These are phyloP conservation scores for Brienomyrus longianalis DNA, from an alignment of 2,113 vertebrate species.

Conservation along the genomic window DNA sequence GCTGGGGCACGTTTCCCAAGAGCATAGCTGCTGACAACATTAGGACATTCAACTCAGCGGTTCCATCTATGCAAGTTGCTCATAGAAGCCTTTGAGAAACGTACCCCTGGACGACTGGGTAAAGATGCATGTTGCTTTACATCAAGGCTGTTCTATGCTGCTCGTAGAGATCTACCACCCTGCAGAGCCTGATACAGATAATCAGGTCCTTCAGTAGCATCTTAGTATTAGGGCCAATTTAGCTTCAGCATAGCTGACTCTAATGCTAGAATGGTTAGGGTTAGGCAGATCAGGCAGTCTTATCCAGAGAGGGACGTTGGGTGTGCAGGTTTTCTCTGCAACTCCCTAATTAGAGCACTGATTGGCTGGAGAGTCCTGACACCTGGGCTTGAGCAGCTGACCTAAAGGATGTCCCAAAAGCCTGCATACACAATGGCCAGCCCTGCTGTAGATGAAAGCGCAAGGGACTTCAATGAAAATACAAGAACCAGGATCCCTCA, in stretches of 20 bases:
- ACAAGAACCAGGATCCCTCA: not conserved
- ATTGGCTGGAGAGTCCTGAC: not conserved
- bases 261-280: not conserved
- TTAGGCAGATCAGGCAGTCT: not conserved
- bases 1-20: not conserved
- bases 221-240: not conserved
- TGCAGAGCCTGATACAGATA: not conserved
- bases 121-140: not conserved
- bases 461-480: not conserved
- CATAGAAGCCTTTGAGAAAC: not conserved
- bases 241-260: not conserved
- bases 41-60: not conserved
- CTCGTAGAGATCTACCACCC: not conserved
- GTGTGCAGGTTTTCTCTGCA: not conserved
- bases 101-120: not conserved
- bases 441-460: not conserved
- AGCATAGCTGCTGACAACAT: not conserved
- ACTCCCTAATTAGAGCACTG: not conserved
- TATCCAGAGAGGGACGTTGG: not conserved
- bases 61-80: not conserved
- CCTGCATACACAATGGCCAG: not conserved
- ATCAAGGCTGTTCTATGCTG: not conserved
- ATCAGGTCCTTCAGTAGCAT: not conserved
- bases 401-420: not conserved
- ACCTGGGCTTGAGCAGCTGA: not conserved